phyloP scores from a whole-genome alignment of 2,113 vertebrate species.

The Paedocypris sp. region DNA sequence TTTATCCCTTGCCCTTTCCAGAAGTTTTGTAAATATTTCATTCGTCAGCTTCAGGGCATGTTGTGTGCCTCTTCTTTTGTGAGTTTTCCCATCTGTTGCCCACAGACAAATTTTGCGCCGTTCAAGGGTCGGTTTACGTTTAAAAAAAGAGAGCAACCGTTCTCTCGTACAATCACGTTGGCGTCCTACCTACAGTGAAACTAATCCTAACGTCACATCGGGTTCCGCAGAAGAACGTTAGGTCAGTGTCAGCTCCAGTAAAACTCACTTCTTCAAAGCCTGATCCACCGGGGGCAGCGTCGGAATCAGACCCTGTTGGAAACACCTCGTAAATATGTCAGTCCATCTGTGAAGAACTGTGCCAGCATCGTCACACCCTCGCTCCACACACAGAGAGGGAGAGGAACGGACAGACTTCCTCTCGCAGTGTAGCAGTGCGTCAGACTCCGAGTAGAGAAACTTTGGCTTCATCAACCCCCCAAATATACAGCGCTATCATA shows the following conservation, averaged over 20 bases:
- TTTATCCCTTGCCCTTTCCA: constrained; percentile 41
- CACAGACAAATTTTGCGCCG: no score
- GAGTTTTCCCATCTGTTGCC: not conserved
- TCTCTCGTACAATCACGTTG: no score
- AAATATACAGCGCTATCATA: constrained; percentile 2
- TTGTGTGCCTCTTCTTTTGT: not conserved
- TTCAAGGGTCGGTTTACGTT: no score
- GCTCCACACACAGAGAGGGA: not conserved
- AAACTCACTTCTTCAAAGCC: not conserved
- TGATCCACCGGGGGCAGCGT: not conserved
- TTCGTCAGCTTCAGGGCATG: constrained; percentile 29
- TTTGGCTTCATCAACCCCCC: constrained; percentile 6
- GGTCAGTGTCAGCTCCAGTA: not conserved
- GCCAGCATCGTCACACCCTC: not conserved
- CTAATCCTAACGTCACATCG: not conserved
- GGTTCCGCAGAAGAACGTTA: not conserved
- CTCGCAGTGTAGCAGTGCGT: not conserved
- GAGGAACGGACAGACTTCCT: not conserved
- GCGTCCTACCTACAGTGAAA: constrained; percentile 13
- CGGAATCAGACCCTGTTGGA: not conserved
- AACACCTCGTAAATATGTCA: constrained; percentile 7
- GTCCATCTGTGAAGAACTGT: constrained; percentile 3
- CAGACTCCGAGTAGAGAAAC: constrained; percentile 1
- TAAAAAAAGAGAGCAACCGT: no score
- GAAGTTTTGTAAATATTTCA: constrained; percentile 53